Percentiles rank a stretch among this genome's conserved stretches.
Evolutionary conservation across 2,888 invertebrate species (phyloP).

Genomic region (Meganola albula): DNA sequence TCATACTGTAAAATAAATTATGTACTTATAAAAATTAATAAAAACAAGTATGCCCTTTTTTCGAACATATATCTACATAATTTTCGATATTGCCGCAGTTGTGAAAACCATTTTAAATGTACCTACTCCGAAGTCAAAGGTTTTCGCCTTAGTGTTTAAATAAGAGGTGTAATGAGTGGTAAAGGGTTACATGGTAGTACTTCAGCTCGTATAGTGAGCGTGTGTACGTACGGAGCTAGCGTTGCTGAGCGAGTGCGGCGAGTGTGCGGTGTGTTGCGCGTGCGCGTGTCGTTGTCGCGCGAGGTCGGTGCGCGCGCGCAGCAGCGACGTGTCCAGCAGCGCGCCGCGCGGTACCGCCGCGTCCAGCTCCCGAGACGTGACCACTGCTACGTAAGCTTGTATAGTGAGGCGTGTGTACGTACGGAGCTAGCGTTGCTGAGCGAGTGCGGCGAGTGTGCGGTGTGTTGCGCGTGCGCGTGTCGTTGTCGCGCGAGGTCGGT

Average conservation of each 20-base stretch:
- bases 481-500: slow-evolving; percentile 88
- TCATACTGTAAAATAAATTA: slow-evolving; percentile 77
- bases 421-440: slow-evolving; percentile 81
- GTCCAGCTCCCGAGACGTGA: slow-evolving; percentile 85
- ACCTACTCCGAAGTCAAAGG: no score
- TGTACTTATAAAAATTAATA: no score
- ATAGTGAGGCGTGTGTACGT: slow-evolving; percentile 51
- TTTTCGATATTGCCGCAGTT: no score
- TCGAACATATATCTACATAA: no score
- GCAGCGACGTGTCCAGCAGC: slow-evolving; percentile 91
- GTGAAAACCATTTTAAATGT: no score
- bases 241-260: slow-evolving; percentile 74
- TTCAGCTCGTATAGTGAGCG: no score
- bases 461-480: no score
- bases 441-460: slow-evolving; percentile 54
- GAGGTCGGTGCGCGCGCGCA: slow-evolving; percentile 85
- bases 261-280: slow-evolving; percentile 51
- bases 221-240: slow-evolving; percentile 74
- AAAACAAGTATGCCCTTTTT: no score
- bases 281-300: slow-evolving; percentile 80
- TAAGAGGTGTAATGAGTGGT: no score
- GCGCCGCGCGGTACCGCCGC: slow-evolving; percentile 88
- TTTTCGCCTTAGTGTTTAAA: no score
- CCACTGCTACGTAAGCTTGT: no score
- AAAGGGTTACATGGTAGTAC: no score